Evolutionary conservation across 2,113 vertebrate genomes (phyloP).

Genomic region (Mastomys natalensis): DNA sequence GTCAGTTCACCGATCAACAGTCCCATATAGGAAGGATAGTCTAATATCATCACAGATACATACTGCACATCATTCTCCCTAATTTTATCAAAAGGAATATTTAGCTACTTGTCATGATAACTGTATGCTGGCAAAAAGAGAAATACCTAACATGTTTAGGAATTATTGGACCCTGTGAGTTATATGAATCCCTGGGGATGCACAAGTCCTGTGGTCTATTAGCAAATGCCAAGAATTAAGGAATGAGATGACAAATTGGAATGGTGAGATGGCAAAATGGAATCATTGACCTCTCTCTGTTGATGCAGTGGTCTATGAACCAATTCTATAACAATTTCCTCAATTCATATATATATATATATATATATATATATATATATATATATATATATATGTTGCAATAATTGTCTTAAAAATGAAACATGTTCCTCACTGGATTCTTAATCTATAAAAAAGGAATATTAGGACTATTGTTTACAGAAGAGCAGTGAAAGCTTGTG

Average conservation of each 20-base stretch:
- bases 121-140: not conserved
- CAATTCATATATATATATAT: not conserved
- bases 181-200: not conserved
- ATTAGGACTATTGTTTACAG: not conserved
- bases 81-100: not conserved
- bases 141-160: constrained; percentile 37
- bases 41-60: not conserved
- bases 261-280: not conserved
- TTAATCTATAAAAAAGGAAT: not conserved
- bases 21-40: not conserved
- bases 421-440: not conserved
- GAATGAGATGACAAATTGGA: not conserved
- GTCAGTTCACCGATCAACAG: constrained; percentile 1
- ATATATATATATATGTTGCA: not conserved
- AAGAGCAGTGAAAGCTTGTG: not conserved
- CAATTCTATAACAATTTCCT: not conserved
- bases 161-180: constrained; percentile 16
- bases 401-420: constrained; percentile 8
- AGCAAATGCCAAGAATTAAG: not conserved
- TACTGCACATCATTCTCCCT: not conserved
- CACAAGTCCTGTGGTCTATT: not conserved
- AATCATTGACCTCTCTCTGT: not conserved
- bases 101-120: constrained; percentile 12
- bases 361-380: too few species aligned
- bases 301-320: not conserved